A percentile compares a stretch with the other conserved stretches of the same genome.
Evolutionary conservation across 2,113 vertebrate genomes (phyloP).

Genomic region (Silurus glanis): DNA sequence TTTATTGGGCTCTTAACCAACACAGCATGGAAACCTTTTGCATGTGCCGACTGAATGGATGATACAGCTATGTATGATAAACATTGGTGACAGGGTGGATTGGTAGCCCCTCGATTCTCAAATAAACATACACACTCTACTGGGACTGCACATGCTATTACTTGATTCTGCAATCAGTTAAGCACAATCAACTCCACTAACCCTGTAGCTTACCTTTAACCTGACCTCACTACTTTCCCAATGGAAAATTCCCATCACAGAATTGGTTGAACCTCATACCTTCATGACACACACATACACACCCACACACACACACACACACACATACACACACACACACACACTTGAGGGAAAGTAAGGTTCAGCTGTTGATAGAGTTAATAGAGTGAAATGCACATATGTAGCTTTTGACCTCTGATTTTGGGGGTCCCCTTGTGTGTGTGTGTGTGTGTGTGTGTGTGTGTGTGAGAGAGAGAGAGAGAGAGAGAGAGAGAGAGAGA

Average conservation of each 20-base stretch:
- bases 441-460: conserved; percentile 21
- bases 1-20: not conserved
- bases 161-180: conserved; percentile 52
- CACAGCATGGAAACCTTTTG: not conserved
- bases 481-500: not conserved
- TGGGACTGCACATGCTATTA: conserved; percentile 32
- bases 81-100: conserved; percentile 32
- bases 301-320: conserved; percentile 14
- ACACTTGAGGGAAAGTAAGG: conserved; percentile 52
- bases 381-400: conserved; percentile 72
- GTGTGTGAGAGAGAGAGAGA: not conserved
- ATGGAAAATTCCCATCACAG: conserved; percentile 35
- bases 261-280: conserved; percentile 41
- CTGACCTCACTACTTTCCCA: conserved; percentile 47
- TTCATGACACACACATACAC: conserved; percentile 4
- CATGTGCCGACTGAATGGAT: not conserved
- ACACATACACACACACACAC: conserved; percentile 10
- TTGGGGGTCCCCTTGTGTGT: conserved; percentile 15
- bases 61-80: conserved; percentile 22
- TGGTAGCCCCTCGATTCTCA: conserved; percentile 12
- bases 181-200: conserved; percentile 46
- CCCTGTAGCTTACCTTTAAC: conserved; percentile 53
- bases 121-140: conserved; percentile 34
- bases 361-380: conserved; percentile 64
- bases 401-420: conserved; percentile 51